Evolutionary conservation across 2,888 invertebrate species (phyloP).

Genomic region (Drosophila nr. perissopoda): DNA sequence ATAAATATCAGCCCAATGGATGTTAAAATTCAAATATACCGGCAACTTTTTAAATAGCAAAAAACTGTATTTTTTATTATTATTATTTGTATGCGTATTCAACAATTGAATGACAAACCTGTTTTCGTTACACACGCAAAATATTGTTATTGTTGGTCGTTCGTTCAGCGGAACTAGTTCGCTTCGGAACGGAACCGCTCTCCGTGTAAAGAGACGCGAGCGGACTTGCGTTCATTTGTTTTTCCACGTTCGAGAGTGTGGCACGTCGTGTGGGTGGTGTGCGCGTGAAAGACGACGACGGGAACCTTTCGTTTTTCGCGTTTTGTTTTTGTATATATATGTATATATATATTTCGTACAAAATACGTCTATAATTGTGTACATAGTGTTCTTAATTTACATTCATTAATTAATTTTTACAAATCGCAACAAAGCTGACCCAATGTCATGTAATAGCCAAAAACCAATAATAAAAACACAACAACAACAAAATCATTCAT

Average conservation of each 20-base stretch:
- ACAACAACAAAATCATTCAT: conserved; percentile 51
- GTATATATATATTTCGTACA: conserved; percentile 68
- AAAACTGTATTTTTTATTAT: neutral
- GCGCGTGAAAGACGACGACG: conserved; percentile 68
- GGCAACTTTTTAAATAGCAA: neutral
- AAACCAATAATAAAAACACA: conserved; percentile 52
- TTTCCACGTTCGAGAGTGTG: conserved; percentile 63
- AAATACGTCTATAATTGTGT: conserved; percentile 63
- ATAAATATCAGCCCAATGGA: neutral
- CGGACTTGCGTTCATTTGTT: conserved; percentile 53
- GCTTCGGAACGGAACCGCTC: conserved; percentile 35
- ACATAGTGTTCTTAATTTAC: conserved; percentile 64
- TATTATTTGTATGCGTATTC: neutral
- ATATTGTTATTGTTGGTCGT: conserved; percentile 11
- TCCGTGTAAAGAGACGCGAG: conserved; percentile 34
- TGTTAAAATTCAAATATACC: neutral
- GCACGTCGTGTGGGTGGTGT: conserved; percentile 65
- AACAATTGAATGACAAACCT: neutral
- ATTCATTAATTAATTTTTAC: conserved; percentile 44
- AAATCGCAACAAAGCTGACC: conserved; percentile 29
- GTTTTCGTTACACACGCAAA: conserved; percentile 8
- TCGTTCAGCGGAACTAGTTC: conserved; percentile 40
- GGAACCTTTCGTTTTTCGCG: conserved; percentile 72
- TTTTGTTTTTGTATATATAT: conserved; percentile 75
- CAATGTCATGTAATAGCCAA: conserved; percentile 66